These are phyloP conservation scores for Phalanger gymnotis DNA, from an alignment of 2,797 vertebrate species.

Conservation along the genomic window DNA sequence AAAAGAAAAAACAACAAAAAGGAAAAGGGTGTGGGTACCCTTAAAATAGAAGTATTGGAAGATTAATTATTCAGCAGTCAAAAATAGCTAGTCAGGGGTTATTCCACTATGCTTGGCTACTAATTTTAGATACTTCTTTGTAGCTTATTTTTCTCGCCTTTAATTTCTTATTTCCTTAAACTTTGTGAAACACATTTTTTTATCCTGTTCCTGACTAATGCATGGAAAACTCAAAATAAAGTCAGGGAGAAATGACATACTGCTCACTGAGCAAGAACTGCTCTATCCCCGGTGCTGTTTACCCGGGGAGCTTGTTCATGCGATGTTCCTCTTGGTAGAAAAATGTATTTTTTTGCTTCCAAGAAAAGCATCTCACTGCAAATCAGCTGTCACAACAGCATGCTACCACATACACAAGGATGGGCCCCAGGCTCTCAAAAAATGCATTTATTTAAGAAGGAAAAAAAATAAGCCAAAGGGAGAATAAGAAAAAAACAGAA, in stretches of 20 bases:
- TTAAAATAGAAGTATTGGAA: neutral
- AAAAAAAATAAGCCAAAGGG: neutral
- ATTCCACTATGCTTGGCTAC: neutral
- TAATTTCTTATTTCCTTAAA: constrained; percentile 6
- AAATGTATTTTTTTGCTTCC: neutral
- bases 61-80: neutral
- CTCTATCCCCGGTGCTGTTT: neutral
- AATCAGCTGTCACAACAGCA: neutral
- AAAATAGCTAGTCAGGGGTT: neutral
- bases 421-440: neutral
- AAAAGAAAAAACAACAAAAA: neutral
- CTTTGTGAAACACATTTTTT: neutral
- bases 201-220: neutral
- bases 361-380: neutral
- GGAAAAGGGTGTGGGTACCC: neutral
- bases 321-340: neutral
- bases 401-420: neutral
- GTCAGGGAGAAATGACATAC: neutral
- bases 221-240: neutral
- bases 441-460: neutral
- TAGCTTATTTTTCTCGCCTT: constrained; percentile 17
- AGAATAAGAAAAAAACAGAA: neutral
- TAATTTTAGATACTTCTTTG: neutral
- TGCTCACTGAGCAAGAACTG: neutral
- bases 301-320: neutral